These are phyloP conservation scores for Halcyon smyrnensis DNA, from an alignment of 2,797 vertebrate species.

Conservation along the genomic window DNA sequence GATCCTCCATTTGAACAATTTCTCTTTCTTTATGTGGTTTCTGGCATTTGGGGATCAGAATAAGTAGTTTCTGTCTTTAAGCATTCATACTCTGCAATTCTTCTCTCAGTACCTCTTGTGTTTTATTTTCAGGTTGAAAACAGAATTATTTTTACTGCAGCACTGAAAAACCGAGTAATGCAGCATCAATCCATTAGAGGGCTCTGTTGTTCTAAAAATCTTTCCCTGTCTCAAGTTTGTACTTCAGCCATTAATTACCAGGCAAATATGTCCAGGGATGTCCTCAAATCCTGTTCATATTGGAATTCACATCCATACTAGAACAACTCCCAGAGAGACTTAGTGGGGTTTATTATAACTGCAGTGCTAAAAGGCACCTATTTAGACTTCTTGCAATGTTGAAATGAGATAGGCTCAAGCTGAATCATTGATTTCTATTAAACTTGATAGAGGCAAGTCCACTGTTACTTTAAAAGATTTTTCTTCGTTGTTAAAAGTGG, in stretches of 20 bases:
- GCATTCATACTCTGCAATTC: background rate
- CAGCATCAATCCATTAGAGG: slow-evolving; percentile 14
- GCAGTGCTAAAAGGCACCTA: slow-evolving; percentile 71
- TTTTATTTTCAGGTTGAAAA: slow-evolving; percentile 27
- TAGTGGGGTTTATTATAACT: slow-evolving; percentile 71
- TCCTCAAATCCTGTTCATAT: slow-evolving; percentile 65
- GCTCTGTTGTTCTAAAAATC: slow-evolving; percentile 52
- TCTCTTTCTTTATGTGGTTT: background rate
- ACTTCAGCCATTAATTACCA: slow-evolving; percentile 31
- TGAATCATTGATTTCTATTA: slow-evolving; percentile 72
- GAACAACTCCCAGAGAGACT: slow-evolving; percentile 50
- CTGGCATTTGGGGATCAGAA: background rate
- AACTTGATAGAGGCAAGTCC: slow-evolving; percentile 43
- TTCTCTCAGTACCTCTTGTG: background rate
- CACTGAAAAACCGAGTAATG: background rate
- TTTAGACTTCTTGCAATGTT: slow-evolving; percentile 64
- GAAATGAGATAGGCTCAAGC: slow-evolving; percentile 62
- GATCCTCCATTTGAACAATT: background rate
- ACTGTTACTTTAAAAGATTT: slow-evolving; percentile 30
- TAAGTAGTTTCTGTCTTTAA: background rate
- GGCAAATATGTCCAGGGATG: slow-evolving; percentile 46
- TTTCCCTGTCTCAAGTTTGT: background rate
- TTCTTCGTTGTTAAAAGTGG: slow-evolving; percentile 1
- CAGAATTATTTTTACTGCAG: background rate
- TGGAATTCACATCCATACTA: slow-evolving; percentile 69